Evolutionary conservation across 1,140 invertebrate genomes (phyloP), one percentile per base, ranked within the genome.

Genomic region (Cotesia chilonis): DNA sequence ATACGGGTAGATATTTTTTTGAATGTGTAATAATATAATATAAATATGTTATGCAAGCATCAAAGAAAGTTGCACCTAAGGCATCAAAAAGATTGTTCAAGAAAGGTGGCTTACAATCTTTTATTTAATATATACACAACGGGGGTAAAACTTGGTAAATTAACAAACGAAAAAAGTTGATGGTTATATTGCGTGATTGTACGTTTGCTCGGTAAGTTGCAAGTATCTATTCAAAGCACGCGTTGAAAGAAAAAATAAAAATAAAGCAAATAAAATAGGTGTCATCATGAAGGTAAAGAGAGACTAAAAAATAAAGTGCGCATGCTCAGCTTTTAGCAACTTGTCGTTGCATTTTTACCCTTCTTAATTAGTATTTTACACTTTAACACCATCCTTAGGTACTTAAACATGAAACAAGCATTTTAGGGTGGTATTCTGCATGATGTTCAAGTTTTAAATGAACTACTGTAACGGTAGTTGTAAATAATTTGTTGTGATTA

Each of bases 291-390:
- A 75, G 75, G 77, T 47, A 68, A 12, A 60, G 67, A 70, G 67
- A 71, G 64, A 76, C 75, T 74, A 78, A 55, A 67, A 28, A 35
- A 71, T 63, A 71, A 52, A 68, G 67, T 51, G 37, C 38, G 61
- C 57, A 68, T 64, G 61, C 61, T 59, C 12, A 38, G 12, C 37
- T 55, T 47, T 68, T 36, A 55, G 20, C 4, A 12, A 20, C 17
- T 36, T 54, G 41, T 36, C 36, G 51, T 55, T 20, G 47, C 66
- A 68, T 76, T 75, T 77, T 75, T 78, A 80, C 83, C 83, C 83
- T 86, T 81, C 86, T 86, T 86, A 86, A 87, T 87, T 87, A 86
- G 83, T 86, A 87, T 85, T 87, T 86, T 86, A 87, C 84, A 82
- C 84, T 84, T 85, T 84, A 85, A 84, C 82, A 74, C 80, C 81